phyloP scores from a whole-genome alignment of 2,888 invertebrate species.

The Melanchra persicariae region DNA sequence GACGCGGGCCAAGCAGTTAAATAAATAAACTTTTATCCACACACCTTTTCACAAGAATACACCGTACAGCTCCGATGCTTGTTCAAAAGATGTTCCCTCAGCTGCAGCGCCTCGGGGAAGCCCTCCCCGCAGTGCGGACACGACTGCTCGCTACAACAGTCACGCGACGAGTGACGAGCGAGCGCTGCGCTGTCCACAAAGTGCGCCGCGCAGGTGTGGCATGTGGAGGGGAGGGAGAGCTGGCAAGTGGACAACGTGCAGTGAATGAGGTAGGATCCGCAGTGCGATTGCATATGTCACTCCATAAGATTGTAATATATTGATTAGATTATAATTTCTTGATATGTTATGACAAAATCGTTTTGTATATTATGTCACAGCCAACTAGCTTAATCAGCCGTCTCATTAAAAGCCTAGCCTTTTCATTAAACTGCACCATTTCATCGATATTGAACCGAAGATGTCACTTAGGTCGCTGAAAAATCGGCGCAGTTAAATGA shows the following conservation, averaged over 20 bases:
- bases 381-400: too few relatives aligned
- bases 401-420: too few relatives aligned
- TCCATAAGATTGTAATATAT: too few relatives aligned
- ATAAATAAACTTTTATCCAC: not conserved
- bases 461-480: too few relatives aligned
- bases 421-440: too few relatives aligned
- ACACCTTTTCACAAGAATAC: conserved; percentile 60
- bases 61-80: conserved; percentile 52
- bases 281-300: too few relatives aligned
- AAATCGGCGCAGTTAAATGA: too few relatives aligned
- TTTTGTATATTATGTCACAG: too few relatives aligned
- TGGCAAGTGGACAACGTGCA: conserved; percentile 7
- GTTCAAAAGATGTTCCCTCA: conserved; percentile 58
- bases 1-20: too few relatives aligned
- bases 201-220: conserved; percentile 41
- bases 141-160: conserved; percentile 14
- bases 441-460: too few relatives aligned
- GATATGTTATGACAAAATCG: too few relatives aligned
- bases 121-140: conserved; percentile 65
- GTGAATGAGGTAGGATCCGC: not conserved
- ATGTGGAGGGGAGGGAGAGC: conserved; percentile 35
- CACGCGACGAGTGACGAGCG: conserved; percentile 29
- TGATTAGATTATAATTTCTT: too few relatives aligned
- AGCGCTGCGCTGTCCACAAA: conserved; percentile 55
- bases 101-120: conserved; percentile 28